Conservation (phyloP, 2,888 invertebrate genomes). For the Ormia ochracea region DNA sequence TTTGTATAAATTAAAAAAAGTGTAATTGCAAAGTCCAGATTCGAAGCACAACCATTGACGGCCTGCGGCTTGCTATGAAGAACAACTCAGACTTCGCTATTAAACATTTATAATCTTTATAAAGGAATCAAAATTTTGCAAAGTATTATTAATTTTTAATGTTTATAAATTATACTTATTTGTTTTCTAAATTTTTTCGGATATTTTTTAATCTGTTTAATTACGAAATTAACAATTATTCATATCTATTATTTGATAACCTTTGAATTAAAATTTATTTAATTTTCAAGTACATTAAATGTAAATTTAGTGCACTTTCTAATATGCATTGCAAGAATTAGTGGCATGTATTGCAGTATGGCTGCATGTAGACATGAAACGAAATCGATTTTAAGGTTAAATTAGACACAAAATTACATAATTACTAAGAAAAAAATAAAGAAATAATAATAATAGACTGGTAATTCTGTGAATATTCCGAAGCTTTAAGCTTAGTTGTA, state of each 20-base stretch:
- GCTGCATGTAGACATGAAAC: background rate
- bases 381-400: too few relatives aligned
- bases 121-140: background rate
- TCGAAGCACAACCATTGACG: constrained; percentile 38
- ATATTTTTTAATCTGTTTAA: too few relatives aligned
- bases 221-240: background rate
- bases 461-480: too few relatives aligned
- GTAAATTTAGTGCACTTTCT: background rate
- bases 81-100: background rate
- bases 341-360: too few relatives aligned
- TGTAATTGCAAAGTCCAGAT: constrained; percentile 50
- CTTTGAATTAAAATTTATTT: background rate
- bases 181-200: background rate
- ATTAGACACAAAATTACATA: too few relatives aligned
- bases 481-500: too few relatives aligned
- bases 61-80: background rate
- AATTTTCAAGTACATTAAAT: too few relatives aligned
- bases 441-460: too few relatives aligned
- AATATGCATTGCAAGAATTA: background rate
- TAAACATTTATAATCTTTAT: constrained; percentile 8
- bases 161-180: background rate
- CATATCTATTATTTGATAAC: background rate
- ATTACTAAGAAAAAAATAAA: too few relatives aligned
- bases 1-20: constrained; percentile 20
- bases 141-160: background rate